These are phyloP conservation scores for Noctuana brunneofusca DNA, from an alignment of 2,888 invertebrate species.

Conservation along the genomic window DNA sequence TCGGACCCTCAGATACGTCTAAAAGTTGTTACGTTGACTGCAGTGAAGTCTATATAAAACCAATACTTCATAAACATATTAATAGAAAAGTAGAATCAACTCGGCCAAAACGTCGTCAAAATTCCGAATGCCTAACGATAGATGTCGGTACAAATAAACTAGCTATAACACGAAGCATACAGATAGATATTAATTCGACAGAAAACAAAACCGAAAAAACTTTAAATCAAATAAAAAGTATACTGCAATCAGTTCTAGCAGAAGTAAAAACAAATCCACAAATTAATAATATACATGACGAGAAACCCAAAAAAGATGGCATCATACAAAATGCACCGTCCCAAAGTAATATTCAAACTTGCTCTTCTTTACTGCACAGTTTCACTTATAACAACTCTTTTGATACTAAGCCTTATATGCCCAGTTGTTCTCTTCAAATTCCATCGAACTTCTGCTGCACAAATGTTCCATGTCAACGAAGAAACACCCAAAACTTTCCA, in stretches of 20 bases:
- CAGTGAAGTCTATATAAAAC: slow-evolving; percentile 53
- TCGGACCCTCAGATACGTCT: slow-evolving; percentile 41
- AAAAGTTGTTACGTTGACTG: slow-evolving; percentile 55
- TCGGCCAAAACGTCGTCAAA: slow-evolving; percentile 40
- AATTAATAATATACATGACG: slow-evolving; percentile 41
- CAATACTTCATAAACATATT: slow-evolving; percentile 30
- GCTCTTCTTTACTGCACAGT: slow-evolving; percentile 58
- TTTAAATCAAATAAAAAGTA: slow-evolving; percentile 67
- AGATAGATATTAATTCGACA: slow-evolving; percentile 36
- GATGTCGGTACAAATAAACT: slow-evolving; percentile 38
- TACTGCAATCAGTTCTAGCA: slow-evolving; percentile 64
- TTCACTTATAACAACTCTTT: slow-evolving; percentile 59
- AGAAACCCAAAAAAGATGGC: slow-evolving; percentile 58
- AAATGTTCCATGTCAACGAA: slow-evolving; percentile 45
- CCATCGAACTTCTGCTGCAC: slow-evolving; percentile 47
- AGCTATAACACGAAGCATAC: slow-evolving; percentile 54
- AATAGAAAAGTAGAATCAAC: slow-evolving; percentile 6
- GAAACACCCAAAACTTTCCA: slow-evolving; percentile 62
- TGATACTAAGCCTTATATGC: slow-evolving; percentile 50
- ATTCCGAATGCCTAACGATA: slow-evolving; percentile 52
- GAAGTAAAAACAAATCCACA: slow-evolving; percentile 65
- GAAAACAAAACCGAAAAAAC: slow-evolving; percentile 60
- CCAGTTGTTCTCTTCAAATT: slow-evolving; percentile 54
- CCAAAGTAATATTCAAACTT: slow-evolving; percentile 50
- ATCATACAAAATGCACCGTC: slow-evolving; percentile 62